Conservation (phyloP, 2,888 invertebrate species). For the Caradrina clavipalpis region DNA sequence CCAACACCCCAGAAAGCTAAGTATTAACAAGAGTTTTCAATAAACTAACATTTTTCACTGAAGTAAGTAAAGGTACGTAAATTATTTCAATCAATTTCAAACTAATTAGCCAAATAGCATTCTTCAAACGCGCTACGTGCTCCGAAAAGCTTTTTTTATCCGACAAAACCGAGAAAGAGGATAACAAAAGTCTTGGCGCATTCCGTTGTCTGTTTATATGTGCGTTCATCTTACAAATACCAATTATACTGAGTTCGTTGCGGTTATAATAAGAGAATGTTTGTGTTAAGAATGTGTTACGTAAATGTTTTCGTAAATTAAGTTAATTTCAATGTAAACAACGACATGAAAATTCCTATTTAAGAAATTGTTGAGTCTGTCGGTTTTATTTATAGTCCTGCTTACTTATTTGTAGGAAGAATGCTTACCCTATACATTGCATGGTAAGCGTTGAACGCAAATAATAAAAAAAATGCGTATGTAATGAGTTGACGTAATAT, state of each 20-base stretch:
- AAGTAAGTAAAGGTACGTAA: not conserved
- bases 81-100: constrained; percentile 27
- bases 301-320: constrained; percentile 47
- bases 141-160: constrained; percentile 36
- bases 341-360: constrained; percentile 22
- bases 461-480: not conserved
- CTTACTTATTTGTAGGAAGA: not conserved
- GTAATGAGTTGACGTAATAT: too few relatives aligned
- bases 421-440: not conserved
- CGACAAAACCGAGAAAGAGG: constrained; percentile 30
- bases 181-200: constrained; percentile 50
- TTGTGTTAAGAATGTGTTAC: constrained; percentile 31
- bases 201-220: constrained; percentile 47
- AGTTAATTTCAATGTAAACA: constrained; percentile 52
- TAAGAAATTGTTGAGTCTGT: constrained; percentile 22
- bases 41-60: not conserved
- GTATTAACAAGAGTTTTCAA: not conserved
- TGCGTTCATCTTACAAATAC: constrained; percentile 51
- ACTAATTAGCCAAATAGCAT: constrained; percentile 47
- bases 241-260: constrained; percentile 47
- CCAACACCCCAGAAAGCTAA: not conserved
- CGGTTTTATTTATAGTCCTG: constrained; percentile 5
- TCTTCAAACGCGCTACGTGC: constrained; percentile 18
- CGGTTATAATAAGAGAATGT: constrained; percentile 46
- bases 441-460: not conserved